Evolutionary conservation across 2,113 vertebrate genomes (phyloP), one percentile per base, ranked within the genome.

Genomic region (Syngnathus floridae): DNA sequence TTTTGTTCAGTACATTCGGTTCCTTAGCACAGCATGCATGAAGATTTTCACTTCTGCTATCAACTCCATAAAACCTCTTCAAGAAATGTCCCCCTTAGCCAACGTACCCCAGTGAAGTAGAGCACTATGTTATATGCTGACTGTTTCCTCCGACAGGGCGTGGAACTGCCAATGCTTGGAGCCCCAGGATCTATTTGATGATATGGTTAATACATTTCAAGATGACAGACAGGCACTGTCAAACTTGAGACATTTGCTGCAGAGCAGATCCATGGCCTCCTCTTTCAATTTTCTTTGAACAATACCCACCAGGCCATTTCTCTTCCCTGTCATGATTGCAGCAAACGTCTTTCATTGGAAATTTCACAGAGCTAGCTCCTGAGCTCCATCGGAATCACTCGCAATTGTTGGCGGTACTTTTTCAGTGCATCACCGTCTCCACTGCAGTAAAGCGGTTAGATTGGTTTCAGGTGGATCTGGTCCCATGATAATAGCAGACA

Each of bases 401-500:
- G 3, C 26, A 3, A 31, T 31, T 31, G 26, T 31, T 31, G 3
- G 26, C 26, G 3, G 26, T 31, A 31, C 26, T 31, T 31, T 31
- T 31, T 31, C 3, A 31, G 26, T 31, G 26, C 26, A 31, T 3
- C 26, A 31, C 26, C 26, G 26, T 3, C 55, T 36, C 14, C 1
- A 36, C 14, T 57, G 13, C 31, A 57, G 35, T 37, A 38, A 37
- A 58, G 56, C 7, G 17, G 8, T 58, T n/a, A 64, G 72, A 81
- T 78, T 70, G 61, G 73, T 74, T 79, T 56, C 76, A 55, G 11
- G n/a, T 9, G 11, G 62, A 57, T 77, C n/a, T 67, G 36, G 65
- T 45, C 71, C 55, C 59, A 64, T 63, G 68, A 68, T 66, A 63
- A 62, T 67, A 75, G 55, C 67, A 70, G 54, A 22, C 62, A 61